Evolutionary conservation across 2,797 vertebrate genomes (phyloP), one percentile per base, ranked within the genome.

Genomic region (Malurus splendens): DNA sequence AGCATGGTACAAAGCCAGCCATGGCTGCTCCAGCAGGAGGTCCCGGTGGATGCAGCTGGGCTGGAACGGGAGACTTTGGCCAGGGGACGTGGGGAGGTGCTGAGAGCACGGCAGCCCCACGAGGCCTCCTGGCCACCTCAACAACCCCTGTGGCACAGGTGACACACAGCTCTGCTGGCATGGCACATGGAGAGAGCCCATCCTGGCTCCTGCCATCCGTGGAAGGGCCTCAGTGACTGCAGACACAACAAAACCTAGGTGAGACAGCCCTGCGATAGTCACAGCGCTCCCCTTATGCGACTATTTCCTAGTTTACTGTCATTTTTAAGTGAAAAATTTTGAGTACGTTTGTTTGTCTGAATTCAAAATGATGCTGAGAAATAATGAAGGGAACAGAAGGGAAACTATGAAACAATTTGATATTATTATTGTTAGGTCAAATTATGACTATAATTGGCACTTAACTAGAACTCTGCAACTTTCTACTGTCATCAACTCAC

Each of bases 11-110:
- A 8, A 44, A 14, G 13, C 3, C 24, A 23, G 22, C 16, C 51
- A 5, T 0, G 0, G 18, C 10, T 45, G 18, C 42, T 52, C 38
- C 14, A 4, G 20, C 16, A 36, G 36, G 36, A 36, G 36, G 36
- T 12, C 12, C 41, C 7, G 1, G 9, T 12, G 14, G 15, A 25
- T 17, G 13, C 5, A 10, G 4, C 22, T 14, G 24, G 7, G 6
- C 2, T 28, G 24, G 44, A 17, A 11, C 0, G 0, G 6, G 6
- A 15, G 12, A 7, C 1, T 14, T 42, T 30, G 44, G 19, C 18
- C 12, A 1, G 8, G 9, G 17, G 2, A 24, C 28, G 5, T 1
- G 6, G 9, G 10, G 42, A 72, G 14, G 10, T 1, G 5, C 2
- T 30, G 24, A 6, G 24, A 20, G 17, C 15, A 36, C 6, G 28